Conservation (phyloP, 2,113 vertebrate species). For the Octodon degus region DNA sequence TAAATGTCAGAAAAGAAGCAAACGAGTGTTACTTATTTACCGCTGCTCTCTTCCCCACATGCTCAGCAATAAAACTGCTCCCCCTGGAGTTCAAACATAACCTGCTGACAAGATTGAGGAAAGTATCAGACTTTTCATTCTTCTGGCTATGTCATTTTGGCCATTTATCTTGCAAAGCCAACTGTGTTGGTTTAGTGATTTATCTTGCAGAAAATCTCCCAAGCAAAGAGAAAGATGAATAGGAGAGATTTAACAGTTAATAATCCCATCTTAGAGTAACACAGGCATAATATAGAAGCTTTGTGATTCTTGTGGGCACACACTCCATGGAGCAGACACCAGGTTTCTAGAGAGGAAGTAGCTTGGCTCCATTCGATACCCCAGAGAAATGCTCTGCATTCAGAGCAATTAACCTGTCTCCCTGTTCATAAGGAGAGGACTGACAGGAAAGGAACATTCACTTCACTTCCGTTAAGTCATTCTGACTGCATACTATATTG, state of each 20-base stretch:
- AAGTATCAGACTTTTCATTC: slow-evolving; percentile 2
- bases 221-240: not conserved
- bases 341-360: not conserved
- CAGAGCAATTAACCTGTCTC: not conserved
- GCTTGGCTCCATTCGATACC: not conserved
- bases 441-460: not conserved
- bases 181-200: slow-evolving; percentile 47
- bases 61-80: not conserved
- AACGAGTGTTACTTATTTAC: not conserved
- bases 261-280: slow-evolving; percentile 8
- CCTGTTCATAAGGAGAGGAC: not conserved
- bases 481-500: not conserved
- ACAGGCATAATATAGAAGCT: not conserved
- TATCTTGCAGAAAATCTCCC: slow-evolving; percentile 8
- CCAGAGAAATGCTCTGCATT: not conserved
- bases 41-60: not conserved
- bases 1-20: slow-evolving; percentile 50
- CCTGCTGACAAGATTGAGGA: slow-evolving; percentile 7
- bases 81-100: not conserved
- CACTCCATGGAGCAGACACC: not conserved
- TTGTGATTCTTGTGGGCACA: not conserved
- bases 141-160: not conserved
- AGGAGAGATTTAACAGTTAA: not conserved
- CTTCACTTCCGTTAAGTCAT: not conserved
- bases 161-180: slow-evolving; percentile 9